Evolutionary conservation across 1,140 invertebrate genomes (phyloP), one percentile per base, ranked within the genome.

Genomic region (Heliconius congener): DNA sequence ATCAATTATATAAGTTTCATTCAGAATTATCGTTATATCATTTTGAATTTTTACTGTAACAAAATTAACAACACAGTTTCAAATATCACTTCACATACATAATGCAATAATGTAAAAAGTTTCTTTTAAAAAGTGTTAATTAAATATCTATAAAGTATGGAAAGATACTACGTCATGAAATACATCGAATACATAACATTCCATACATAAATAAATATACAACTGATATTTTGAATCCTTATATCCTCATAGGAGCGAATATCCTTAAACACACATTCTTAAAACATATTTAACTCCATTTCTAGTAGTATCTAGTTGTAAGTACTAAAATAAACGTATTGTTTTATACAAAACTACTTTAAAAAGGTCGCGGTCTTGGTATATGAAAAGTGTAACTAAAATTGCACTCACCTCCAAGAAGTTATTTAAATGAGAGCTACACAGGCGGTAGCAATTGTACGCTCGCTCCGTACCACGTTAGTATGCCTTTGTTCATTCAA

Each of bases 341-440:
- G 8, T 57, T 57, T 57, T 57, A 57, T 57, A n/a, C 0, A 57
- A 23, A n/a, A 57, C 19, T 11, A 57, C n/a, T n/a, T 57, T 2
- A 6, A 8, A 57, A 57, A 5, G 42, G 42, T 46, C 42, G 42
- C 42, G 42, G 13, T 46, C 4, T 13, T 16, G 42, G 3, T 16
- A 46, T 19, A 30, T 66, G 30, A 30, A 30, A 30, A 30, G 11
- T 30, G 60, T 30, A 27, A 66, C 60, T 66, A 66, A 66, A 66
- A 66, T 16, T 66, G 23, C 60, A 66, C 60, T 42, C 42, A 72
- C 71, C 71, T 46, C 37, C 37, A 72, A 72, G 34, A 37, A 23
- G 71, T 39, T 72, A 66, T 66, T 66, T 30, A 66, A 66, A 27
- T 30, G 27, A 66, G 27, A 66, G 60, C 13, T 66, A 66, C 2